Evolutionary conservation across 2,113 vertebrate species (phyloP), one percentile per base, ranked within the genome.

Genomic region (Lagopus muta): DNA sequence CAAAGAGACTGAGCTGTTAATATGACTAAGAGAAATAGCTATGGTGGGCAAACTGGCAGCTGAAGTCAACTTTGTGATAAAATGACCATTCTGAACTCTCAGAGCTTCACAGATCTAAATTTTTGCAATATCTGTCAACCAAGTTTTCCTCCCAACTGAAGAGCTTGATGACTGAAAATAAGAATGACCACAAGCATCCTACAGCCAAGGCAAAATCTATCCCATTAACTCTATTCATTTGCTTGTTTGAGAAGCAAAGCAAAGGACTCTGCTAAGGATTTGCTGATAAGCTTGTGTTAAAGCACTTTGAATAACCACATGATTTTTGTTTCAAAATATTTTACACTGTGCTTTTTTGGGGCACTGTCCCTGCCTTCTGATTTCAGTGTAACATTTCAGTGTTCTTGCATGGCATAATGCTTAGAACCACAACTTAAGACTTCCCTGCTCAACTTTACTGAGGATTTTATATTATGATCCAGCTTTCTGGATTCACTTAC

Each of bases 401-500:
- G 54, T 5, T 9, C 69, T 91, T 92, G 62, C 72, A 94, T 34
- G 48, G 43, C 50, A 52, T 36, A 92, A 50, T 40, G 40, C 57
- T 90, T 73, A 94, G 45, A 94, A 78, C 89, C 2, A 4, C 71
- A 76, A 20, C 36, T 62, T 22, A 66, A 55, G 11, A 25, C 40
- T 72, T 86, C 57, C 73, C 47, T 81, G 36, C 82, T 92, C 38
- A 90, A 80, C 47, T 89, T 85, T 45, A 36, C 57, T 1, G 11
- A 84, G 85, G 58, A 57, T 76, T 82, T 60, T 38, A 13, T 32
- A 80, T 32, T 72, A 81, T 91, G 65, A 79, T 36, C 70, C 86
- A 90, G 2, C 57, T 47, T 92, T 88, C 90, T 95, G 76, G 69
- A 88, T 88, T 88, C 82, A 78, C 82, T 95, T 91, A 92, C 61